phyloP scores from a whole-genome alignment of 23 tunicate genomes.

The Clavelina lepadiformis region DNA sequence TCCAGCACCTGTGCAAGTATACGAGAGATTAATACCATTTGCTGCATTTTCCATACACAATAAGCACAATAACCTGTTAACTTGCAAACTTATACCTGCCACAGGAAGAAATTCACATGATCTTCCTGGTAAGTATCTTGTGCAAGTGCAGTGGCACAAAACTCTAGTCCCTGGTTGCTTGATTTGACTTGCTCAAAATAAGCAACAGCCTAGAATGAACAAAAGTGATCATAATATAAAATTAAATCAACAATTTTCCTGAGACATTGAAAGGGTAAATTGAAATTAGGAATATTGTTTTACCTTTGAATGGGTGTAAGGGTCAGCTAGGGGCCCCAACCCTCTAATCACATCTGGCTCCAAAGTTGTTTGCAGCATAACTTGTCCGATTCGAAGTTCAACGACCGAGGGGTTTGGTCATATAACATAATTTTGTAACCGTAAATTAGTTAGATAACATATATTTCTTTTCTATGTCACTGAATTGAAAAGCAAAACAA shows the following conservation, averaged over 20 bases:
- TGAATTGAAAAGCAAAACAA: no score
- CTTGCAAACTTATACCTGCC: conserved; percentile 50
- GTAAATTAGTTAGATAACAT: no score
- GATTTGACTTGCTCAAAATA: conserved; percentile 77
- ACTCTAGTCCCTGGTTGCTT: conserved; percentile 65
- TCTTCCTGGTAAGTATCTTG: conserved; percentile 47
- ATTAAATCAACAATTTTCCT: conserved; percentile 4
- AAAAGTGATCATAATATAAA: neutral
- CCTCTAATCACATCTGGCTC: conserved; percentile 64
- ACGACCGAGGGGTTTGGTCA: no score
- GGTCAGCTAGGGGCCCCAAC: conserved; percentile 52
- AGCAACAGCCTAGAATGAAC: conserved; percentile 43
- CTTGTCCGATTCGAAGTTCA: neutral
- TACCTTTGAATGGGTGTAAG: conserved; percentile 38
- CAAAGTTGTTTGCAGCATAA: conserved; percentile 22
- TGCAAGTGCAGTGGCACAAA: conserved; percentile 54
- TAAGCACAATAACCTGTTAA: no score
- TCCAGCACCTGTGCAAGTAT: conserved; percentile 52
- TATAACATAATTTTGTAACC: no score
- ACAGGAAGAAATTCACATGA: conserved; percentile 61
- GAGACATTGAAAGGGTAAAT: neutral
- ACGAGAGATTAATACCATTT: neutral
- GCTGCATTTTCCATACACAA: neutral
- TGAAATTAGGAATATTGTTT: neutral
- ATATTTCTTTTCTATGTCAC: no score